These are phyloP conservation scores for Gandaritis pyraliata DNA, from an alignment of 2,888 invertebrate genomes.

Conservation along the genomic window DNA sequence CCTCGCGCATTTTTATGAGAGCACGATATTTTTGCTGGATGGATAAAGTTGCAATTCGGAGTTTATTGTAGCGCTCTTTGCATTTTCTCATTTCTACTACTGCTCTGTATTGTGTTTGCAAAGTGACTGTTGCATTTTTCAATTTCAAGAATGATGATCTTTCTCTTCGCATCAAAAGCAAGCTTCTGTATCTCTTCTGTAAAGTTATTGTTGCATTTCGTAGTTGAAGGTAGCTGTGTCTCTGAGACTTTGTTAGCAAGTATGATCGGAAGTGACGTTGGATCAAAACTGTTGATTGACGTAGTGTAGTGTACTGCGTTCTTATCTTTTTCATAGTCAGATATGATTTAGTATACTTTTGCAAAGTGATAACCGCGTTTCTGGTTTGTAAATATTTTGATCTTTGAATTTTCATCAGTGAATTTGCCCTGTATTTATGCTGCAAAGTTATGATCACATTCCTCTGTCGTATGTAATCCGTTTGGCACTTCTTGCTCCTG, in stretches of 20 bases:
- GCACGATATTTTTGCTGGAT: constrained; percentile 77
- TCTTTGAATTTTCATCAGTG: constrained; percentile 64
- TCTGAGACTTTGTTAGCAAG: constrained; percentile 46
- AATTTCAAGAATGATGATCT: constrained; percentile 48
- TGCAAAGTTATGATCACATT: constrained; percentile 75
- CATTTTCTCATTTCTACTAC: constrained; percentile 56
- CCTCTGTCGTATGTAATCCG: constrained; percentile 58
- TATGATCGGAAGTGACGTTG: constrained; percentile 51
- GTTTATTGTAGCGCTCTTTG: constrained; percentile 49
- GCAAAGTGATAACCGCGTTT: constrained; percentile 72
- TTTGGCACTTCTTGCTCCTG: constrained; percentile 70
- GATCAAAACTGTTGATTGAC: constrained; percentile 53
- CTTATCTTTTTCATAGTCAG: constrained; percentile 55
- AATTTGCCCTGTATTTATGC: constrained; percentile 73
- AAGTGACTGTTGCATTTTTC: constrained; percentile 49
- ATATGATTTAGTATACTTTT: constrained; percentile 74
- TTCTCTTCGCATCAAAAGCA: constrained; percentile 62
- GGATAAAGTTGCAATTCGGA: constrained; percentile 57
- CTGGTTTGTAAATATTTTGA: constrained; percentile 62
- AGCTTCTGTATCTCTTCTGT: constrained; percentile 70
- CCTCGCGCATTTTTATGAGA: constrained; percentile 58
- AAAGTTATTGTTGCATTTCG: constrained; percentile 55
- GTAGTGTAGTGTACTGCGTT: constrained; percentile 50
- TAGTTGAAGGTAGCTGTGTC: constrained; percentile 44
- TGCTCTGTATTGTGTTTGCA: constrained; percentile 71